phyloP scores from a whole-genome alignment of 2,888 invertebrate genomes.

The Agrotis exclamationis region DNA sequence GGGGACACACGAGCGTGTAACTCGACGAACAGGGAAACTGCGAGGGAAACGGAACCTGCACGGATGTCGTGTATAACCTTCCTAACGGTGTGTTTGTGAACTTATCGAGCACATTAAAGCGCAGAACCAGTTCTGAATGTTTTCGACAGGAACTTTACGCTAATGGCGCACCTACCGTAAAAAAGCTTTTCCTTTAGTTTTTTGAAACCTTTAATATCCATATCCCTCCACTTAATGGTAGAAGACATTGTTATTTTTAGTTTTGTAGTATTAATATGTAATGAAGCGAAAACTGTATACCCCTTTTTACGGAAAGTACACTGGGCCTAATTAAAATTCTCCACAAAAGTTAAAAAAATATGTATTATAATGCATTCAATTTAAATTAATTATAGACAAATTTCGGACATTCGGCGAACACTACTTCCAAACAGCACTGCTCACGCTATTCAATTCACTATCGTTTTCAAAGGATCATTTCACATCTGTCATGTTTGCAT shows the following conservation, averaged over 20 bases:
- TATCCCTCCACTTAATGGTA: too few species aligned
- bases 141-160: not conserved
- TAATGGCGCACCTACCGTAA: not conserved
- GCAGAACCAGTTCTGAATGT: slow-evolving; percentile 29
- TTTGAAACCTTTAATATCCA: not conserved
- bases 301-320: too few species aligned
- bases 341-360: too few species aligned
- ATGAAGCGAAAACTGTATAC: too few species aligned
- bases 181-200: not conserved
- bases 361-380: too few species aligned
- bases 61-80: slow-evolving; percentile 53
- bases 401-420: too few species aligned
- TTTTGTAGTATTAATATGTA: too few species aligned
- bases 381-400: too few species aligned
- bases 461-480: not conserved
- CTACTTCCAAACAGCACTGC: not conserved
- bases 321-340: too few species aligned
- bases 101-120: slow-evolving; percentile 43
- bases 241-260: too few species aligned
- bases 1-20: slow-evolving; percentile 48
- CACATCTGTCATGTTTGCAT: not conserved
- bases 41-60: slow-evolving; percentile 51
- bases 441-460: not conserved
- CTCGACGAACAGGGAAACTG: slow-evolving; percentile 45
- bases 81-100: slow-evolving; percentile 25